Evolutionary conservation across 2,797 vertebrate species (phyloP).

Genomic region (Coendou prehensilis): DNA sequence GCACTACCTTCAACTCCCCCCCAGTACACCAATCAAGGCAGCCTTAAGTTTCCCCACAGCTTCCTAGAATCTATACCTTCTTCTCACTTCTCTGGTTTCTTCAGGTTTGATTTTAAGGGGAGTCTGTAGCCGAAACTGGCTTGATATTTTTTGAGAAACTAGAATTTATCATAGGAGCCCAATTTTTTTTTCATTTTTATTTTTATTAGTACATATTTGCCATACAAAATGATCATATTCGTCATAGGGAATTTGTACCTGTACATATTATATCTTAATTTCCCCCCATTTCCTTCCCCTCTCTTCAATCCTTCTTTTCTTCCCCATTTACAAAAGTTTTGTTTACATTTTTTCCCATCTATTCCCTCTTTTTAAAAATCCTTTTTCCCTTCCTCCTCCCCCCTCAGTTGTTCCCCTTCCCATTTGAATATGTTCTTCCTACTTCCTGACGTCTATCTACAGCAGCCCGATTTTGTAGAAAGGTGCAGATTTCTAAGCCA

Average conservation of each 20-base stretch:
- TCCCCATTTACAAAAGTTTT: background rate
- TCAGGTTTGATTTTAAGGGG: background rate
- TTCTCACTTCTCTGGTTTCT: background rate
- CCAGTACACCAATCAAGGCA: background rate
- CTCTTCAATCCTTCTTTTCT: background rate
- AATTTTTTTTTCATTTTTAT: background rate
- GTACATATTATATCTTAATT: background rate
- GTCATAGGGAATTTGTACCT: background rate
- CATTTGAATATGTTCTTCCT: background rate
- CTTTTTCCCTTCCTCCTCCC: background rate
- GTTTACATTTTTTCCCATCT: background rate
- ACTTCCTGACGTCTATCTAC: background rate
- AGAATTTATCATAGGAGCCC: background rate
- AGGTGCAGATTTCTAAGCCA: background rate
- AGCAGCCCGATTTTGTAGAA: background rate
- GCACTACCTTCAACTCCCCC: background rate
- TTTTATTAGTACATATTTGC: background rate
- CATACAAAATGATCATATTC: background rate
- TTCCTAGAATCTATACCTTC: background rate
- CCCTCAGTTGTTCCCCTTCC: background rate
- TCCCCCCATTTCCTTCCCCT: background rate
- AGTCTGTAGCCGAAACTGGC: background rate
- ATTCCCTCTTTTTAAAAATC: background rate
- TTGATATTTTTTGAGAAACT: background rate
- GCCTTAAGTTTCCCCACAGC: background rate